Percentiles rank a stretch among this genome's conserved stretches.
These are phyloP conservation scores for Diplolepis rosae DNA, from an alignment of 2,888 invertebrate species.

Conservation along the genomic window DNA sequence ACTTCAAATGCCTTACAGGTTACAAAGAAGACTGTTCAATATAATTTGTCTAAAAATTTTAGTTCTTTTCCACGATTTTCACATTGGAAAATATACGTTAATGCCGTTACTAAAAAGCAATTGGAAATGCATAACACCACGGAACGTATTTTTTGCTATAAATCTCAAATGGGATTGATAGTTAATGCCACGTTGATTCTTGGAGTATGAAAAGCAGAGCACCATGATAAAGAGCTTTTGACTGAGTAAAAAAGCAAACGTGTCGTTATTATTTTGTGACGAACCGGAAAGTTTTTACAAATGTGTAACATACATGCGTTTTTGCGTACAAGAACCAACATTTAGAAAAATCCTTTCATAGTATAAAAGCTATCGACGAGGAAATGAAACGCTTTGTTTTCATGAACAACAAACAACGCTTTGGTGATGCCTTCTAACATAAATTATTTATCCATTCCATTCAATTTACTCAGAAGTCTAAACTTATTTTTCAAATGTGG, in stretches of 20 bases:
- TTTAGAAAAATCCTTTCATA: no score
- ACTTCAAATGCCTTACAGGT: no score
- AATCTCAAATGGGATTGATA: background rate
- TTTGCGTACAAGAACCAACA: no score
- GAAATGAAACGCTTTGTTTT: background rate
- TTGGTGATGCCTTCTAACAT: no score
- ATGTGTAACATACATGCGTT: background rate
- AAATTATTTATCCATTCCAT: background rate
- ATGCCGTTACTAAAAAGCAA: background rate
- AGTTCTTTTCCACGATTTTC: background rate
- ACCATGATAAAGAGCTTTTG: background rate
- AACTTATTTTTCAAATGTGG: no score
- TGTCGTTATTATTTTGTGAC: background rate
- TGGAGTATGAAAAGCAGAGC: background rate
- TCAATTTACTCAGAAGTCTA: background rate
- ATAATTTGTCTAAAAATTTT: no score
- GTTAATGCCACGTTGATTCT: background rate
- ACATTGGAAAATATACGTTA: background rate
- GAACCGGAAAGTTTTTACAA: background rate
- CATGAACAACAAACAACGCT: background rate
- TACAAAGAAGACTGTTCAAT: no score
- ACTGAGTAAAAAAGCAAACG: background rate
- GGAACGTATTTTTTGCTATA: background rate
- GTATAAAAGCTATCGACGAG: background rate
- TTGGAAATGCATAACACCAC: background rate